Conservation (phyloP, 2,888 invertebrate genomes). For the Drosophila leonis region DNA sequence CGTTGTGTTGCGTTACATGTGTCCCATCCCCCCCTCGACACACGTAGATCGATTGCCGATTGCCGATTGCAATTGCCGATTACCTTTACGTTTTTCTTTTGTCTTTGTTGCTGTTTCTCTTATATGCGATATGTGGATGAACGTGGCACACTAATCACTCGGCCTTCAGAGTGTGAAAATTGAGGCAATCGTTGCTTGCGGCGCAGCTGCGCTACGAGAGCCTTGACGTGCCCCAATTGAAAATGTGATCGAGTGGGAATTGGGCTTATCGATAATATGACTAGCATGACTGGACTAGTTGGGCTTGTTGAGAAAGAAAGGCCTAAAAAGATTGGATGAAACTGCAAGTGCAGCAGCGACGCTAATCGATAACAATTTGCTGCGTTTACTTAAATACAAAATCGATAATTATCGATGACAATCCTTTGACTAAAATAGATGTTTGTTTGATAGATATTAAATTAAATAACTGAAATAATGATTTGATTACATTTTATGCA, state of each 20-base stretch:
- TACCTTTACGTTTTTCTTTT: slow-evolving; percentile 14
- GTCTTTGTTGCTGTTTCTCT: slow-evolving; percentile 4
- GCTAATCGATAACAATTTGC: neutral
- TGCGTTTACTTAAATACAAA: neutral
- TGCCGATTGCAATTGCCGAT: slow-evolving; percentile 41
- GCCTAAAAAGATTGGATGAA: neutral
- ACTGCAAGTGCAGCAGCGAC: neutral
- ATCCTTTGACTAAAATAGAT: neutral
- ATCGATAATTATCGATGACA: slow-evolving; percentile 6
- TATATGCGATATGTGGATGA: slow-evolving; percentile 17
- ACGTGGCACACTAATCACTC: slow-evolving; percentile 49
- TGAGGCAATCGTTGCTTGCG: slow-evolving; percentile 64
- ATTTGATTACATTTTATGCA: neutral
- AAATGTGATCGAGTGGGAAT: slow-evolving; percentile 1
- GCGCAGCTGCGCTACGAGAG: slow-evolving; percentile 30
- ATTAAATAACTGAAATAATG: neutral
- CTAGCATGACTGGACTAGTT: neutral
- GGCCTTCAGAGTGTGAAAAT: slow-evolving; percentile 78
- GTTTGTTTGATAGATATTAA: neutral
- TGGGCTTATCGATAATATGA: slow-evolving; percentile 1
- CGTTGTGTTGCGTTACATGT: slow-evolving; percentile 34
- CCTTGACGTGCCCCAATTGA: slow-evolving; percentile 57
- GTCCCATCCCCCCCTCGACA: neutral
- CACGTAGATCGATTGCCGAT: slow-evolving; percentile 60
- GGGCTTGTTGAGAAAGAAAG: neutral